Base-by-base conservation (phyloP, 2,113 vertebrate species). In the Gyps fulvus region DNA sequence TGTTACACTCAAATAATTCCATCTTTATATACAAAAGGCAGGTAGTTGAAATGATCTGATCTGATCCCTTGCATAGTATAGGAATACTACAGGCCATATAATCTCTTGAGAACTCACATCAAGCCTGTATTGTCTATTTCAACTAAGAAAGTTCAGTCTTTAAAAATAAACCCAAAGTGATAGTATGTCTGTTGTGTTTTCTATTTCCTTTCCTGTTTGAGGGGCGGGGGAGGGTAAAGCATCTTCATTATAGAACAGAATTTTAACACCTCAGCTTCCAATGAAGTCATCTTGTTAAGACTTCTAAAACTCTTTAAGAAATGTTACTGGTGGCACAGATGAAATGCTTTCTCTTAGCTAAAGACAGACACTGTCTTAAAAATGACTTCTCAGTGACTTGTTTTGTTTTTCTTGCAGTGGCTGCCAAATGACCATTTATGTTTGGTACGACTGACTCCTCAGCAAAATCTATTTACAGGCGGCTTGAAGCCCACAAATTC, bases 391-490 rank as follows among this genome's bases (percentile, higher is more conserved):
- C 32, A 71, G 16, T 89, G 50, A 42, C 26, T 95, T 86, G 3
- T 59, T 82, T 70, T 90, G 4, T 92, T 89, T 82, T 76, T 85
- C 40, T 92, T 94, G 25, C 89, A 95, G 88, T 8, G 83, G 96
- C 36, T 98, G 52, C 96, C 98, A 79, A 98, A 98, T 92, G 96
- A 99, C 43, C 97, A 99, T 92, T 77, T 99, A 70, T 99, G 98
- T 96, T 98, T 99, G 95, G 97, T 99, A 87, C 98, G 97, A 47
- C 88, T 99, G 90, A 99, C 98, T 83, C 99, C 99, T 78, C 98
- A 96, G 38, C 96, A 69, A 66, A 95, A 98, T 92, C 98, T 99
- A 16, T 99, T 99, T 97, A 98, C 98, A 45, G 91, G 95, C 29
- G 88, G 94, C 79, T 97, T 99, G 95, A 98, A 97, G 49, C 96